Conservation (phyloP, 2,113 vertebrate species). For the Furnarius figulus region DNA sequence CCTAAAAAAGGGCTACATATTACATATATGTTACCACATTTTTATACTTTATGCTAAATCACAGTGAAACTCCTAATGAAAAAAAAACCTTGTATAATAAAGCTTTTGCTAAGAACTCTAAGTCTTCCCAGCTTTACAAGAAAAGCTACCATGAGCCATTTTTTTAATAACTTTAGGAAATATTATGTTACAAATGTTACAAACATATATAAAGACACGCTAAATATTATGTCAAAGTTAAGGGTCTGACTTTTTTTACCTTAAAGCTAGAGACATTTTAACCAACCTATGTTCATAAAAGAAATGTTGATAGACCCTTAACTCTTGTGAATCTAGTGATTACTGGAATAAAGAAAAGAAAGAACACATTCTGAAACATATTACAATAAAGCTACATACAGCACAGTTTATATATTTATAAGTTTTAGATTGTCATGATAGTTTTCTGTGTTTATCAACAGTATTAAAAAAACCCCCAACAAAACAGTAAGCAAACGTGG, state of each 20-base stretch:
- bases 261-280: not conserved
- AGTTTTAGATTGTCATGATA: conserved; percentile 62
- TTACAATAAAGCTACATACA: conserved; percentile 27
- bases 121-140: conserved; percentile 10
- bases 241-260: conserved; percentile 17
- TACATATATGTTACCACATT: not conserved
- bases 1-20: not conserved
- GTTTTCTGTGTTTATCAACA: conserved; percentile 69
- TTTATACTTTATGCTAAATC: conserved; percentile 1
- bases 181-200: conserved; percentile 16
- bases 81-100: conserved; percentile 24
- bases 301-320: conserved; percentile 59
- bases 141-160: not conserved
- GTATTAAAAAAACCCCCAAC: not conserved
- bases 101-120: not conserved
- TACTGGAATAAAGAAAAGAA: conserved; percentile 70
- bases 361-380: conserved; percentile 18
- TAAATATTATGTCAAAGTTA: conserved; percentile 26
- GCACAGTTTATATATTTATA: conserved; percentile 54
- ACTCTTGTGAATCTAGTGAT: conserved; percentile 66
- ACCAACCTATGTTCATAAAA: conserved; percentile 62
- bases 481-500: conserved; percentile 69
- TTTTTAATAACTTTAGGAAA: conserved; percentile 53
- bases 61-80: not conserved
- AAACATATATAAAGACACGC: conserved; percentile 14